phyloP scores from a whole-genome alignment of 2,888 invertebrate genomes.

The Standfussiana lucernea region DNA sequence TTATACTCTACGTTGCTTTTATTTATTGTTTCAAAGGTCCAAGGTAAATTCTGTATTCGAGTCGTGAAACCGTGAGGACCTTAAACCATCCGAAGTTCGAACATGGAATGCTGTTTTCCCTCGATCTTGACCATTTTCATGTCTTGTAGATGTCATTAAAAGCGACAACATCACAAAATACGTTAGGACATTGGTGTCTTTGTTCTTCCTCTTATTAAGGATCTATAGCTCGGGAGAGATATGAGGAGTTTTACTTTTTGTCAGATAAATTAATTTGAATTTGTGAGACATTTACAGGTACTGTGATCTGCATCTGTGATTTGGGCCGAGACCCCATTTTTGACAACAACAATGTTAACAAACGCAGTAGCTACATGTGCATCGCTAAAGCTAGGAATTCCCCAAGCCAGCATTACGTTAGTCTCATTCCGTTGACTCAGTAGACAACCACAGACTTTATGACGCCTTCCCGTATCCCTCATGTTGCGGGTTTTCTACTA shows the following conservation, averaged over 20 bases:
- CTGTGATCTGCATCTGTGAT: not conserved
- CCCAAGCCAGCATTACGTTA: not conserved
- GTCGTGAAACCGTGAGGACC: not conserved
- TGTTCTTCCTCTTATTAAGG: not conserved
- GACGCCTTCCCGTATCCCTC: not conserved
- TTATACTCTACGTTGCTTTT: slow-evolving; percentile 7
- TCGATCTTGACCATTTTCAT: not conserved
- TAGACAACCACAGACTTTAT: slow-evolving; percentile 9
- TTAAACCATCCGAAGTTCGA: not conserved
- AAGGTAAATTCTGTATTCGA: slow-evolving; percentile 8
- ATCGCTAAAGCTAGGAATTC: not conserved
- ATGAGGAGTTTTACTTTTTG: not conserved
- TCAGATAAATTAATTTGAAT: not conserved
- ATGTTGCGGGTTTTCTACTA: not conserved
- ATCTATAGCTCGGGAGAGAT: not conserved
- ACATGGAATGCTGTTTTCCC: not conserved
- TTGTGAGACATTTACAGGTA: not conserved
- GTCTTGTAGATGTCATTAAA: not conserved
- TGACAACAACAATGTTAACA: not conserved
- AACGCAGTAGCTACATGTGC: not conserved
- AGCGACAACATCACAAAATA: not conserved
- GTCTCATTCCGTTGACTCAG: slow-evolving; percentile 6
- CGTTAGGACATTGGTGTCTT: not conserved
- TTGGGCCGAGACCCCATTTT: not conserved
- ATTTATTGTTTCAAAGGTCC: slow-evolving; percentile 26